Percentiles rank a stretch among this genome's conserved stretches.
phyloP scores from a whole-genome alignment of 2,113 vertebrate genomes.

The Diadophis punctatus region DNA sequence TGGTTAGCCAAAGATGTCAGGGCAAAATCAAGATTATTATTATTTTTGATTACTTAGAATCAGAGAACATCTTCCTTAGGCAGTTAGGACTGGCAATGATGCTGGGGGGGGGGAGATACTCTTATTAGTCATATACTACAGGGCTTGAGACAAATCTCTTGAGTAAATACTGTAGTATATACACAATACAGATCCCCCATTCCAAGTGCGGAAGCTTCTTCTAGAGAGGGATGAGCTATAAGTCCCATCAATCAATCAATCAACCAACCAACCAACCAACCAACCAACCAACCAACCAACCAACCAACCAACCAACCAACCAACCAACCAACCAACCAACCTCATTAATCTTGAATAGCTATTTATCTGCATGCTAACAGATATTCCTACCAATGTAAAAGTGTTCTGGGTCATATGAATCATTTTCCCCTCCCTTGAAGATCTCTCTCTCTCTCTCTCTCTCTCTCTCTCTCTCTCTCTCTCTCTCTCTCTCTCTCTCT shows the following conservation, averaged over 20 bases:
- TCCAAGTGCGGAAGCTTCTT: neutral
- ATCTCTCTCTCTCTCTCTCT: neutral
- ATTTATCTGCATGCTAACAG: neutral
- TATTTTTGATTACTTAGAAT: neutral
- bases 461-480: too few relatives aligned
- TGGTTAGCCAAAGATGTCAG: neutral
- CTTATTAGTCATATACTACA: neutral
- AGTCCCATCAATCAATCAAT: neutral
- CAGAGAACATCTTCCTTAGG: neutral
- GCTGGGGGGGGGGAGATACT: neutral
- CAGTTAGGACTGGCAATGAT: neutral
- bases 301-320: neutral
- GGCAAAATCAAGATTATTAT: neutral
- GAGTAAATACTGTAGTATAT: neutral
- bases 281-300: neutral
- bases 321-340: neutral
- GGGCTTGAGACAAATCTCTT: neutral
- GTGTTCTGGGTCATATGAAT: neutral
- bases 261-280: neutral
- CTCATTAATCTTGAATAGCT: neutral
- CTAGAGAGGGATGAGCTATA: neutral
- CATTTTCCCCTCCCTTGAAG: neutral
- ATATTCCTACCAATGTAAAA: neutral
- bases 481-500: neutral
- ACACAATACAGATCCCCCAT: neutral